Evolutionary conservation across 2,113 vertebrate genomes (phyloP).

Genomic region (western clawed frog (Xenopus tropicalis)): DNA sequence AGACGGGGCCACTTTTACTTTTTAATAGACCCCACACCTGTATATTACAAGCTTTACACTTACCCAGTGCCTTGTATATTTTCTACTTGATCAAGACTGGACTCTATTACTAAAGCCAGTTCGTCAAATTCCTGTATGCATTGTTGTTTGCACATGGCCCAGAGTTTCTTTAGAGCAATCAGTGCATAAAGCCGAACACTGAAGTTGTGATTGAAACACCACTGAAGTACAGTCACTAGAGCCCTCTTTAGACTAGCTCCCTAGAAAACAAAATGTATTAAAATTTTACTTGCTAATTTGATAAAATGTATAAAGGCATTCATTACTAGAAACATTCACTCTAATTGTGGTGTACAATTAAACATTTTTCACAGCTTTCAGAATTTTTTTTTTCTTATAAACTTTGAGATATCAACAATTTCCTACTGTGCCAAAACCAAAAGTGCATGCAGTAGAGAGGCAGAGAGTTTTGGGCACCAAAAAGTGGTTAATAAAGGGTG

Average conservation of each 20-base stretch:
- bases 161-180: conserved; percentile 83
- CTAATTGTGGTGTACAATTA: no score
- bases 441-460: no score
- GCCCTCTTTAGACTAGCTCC: conserved; percentile 67
- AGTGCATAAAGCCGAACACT: conserved; percentile 87
- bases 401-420: no score
- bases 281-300: background rate
- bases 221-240: conserved; percentile 73
- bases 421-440: no score
- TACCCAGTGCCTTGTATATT: conserved; percentile 83
- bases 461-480: no score
- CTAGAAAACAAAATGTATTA: background rate
- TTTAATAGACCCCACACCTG: no score
- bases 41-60: conserved; percentile 25
- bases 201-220: conserved; percentile 92
- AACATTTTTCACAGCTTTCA: no score
- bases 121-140: conserved; percentile 60
- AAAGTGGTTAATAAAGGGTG: no score
- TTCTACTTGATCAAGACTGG: conserved; percentile 83
- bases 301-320: no score
- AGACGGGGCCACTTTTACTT: no score
- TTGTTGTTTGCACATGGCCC: conserved; percentile 65
- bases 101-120: conserved; percentile 73
- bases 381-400: no score
- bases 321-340: no score